Conservation (phyloP, 2,888 invertebrate species). For the Athalia rosae region DNA sequence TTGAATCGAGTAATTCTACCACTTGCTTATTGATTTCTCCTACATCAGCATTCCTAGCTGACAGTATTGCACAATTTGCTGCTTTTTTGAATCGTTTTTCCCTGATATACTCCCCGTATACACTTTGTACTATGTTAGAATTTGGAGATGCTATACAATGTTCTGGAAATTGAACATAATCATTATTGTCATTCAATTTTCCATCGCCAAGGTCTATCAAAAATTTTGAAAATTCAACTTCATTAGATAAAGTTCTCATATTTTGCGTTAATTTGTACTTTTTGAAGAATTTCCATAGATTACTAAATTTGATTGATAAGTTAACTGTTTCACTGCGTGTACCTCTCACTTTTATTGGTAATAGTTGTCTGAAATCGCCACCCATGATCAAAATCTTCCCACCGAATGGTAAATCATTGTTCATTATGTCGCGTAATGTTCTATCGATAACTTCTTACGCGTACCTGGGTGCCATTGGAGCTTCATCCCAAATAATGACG, state of each 20-base stretch:
- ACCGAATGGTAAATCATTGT: conserved; percentile 54
- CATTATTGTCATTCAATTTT: conserved; percentile 31
- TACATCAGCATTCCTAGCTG: conserved; percentile 41
- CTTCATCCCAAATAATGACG: conserved; percentile 8
- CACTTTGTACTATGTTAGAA: conserved; percentile 1
- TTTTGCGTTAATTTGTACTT: conserved; percentile 37
- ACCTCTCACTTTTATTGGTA: conserved; percentile 22
- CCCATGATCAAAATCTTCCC: conserved; percentile 53
- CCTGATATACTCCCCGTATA: background rate
- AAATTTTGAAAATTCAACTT: conserved; percentile 13
- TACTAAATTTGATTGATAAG: conserved; percentile 34
- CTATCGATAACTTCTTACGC: no score
- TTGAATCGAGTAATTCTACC: conserved; percentile 15
- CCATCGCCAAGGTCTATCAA: background rate
- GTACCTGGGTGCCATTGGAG: no score
- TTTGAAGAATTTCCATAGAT: conserved; percentile 20
- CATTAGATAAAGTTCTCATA: conserved; percentile 33
- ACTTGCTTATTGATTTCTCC: conserved; percentile 34
- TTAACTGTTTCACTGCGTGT: conserved; percentile 18
- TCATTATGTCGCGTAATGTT: conserved; percentile 55
- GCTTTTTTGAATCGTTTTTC: conserved; percentile 24
- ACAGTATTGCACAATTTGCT: conserved; percentile 39
- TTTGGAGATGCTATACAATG: conserved; percentile 9
- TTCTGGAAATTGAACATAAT: conserved; percentile 31
- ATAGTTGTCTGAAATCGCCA: conserved; percentile 44